A percentile compares a stretch with the other conserved stretches of the same genome.
Evolutionary conservation across 2,888 invertebrate species (phyloP).

Genomic region (Latheticus oryzae): DNA sequence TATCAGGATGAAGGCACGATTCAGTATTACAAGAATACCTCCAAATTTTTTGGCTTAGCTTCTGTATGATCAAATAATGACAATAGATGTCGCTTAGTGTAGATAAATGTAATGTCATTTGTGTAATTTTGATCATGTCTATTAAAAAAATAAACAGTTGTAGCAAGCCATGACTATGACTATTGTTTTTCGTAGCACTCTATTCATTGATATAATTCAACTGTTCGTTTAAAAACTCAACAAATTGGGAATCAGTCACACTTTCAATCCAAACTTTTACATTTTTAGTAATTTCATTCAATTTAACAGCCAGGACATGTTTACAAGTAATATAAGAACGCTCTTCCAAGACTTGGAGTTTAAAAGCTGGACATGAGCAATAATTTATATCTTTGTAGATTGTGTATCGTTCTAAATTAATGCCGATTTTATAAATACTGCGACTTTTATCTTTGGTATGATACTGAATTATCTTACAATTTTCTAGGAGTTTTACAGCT

Average conservation of each 20-base stretch:
- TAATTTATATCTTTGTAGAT: constrained; percentile 75
- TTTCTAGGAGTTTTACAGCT: constrained; percentile 74
- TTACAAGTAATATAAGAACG: constrained; percentile 72
- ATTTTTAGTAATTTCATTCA: constrained; percentile 67
- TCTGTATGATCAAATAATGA: constrained; percentile 20
- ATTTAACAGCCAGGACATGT: constrained; percentile 74
- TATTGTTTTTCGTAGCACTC: neutral
- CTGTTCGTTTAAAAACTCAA: constrained; percentile 57
- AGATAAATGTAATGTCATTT: constrained; percentile 27
- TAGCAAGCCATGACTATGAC: neutral
- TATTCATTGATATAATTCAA: constrained; percentile 46
- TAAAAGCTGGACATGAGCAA: constrained; percentile 76
- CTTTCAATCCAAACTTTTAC: constrained; percentile 55
- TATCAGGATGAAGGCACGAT: too few relatives aligned
- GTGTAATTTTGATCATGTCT: constrained; percentile 1
- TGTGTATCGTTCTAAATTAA: constrained; percentile 70
- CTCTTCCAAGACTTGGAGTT: constrained; percentile 68
- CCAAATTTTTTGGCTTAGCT: neutral
- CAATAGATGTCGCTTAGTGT: constrained; percentile 25
- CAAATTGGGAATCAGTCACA: constrained; percentile 40
- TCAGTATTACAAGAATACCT: constrained; percentile 13
- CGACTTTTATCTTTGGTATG: constrained; percentile 62
- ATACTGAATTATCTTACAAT: constrained; percentile 68
- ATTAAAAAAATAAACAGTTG: neutral
- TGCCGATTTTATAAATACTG: constrained; percentile 71